Base-by-base conservation (phyloP, 2,113 vertebrate genomes). In the Elanus axillaris region DNA sequence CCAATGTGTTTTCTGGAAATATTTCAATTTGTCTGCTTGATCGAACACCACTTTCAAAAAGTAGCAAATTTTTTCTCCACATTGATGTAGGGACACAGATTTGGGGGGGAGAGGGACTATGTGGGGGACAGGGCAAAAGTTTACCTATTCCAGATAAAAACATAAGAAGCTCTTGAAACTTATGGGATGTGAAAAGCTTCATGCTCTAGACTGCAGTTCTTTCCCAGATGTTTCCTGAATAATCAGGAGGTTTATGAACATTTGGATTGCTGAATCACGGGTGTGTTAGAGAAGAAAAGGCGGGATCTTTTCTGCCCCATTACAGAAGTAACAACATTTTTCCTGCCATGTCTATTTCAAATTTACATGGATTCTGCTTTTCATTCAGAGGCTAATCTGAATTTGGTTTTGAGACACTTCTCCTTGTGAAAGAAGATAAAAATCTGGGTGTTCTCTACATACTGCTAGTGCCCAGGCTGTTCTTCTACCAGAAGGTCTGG, bases 41-140 rank as follows among this genome's bases (percentile, higher is more conserved):
- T 66, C 40, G 55, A 83, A 23, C 8, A 25, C 8, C 17, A 3
- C 25, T 62, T 72, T 38, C 53, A 32, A 69, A n/a, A 75, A 79
- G 16, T 3, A 50, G 16, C 1, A 34, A 71, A 59, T 15, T 50
- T 13, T 73, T 91, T 53, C 45, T 66, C 13, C 23, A 40, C 16
- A 3, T 36, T 45, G 22, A 53, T 34, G 3, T 32, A 62, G 20
- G 34, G 22, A 48, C 18, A 83, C 3, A 8, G 26, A 4, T 85
- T 17, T 73, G 1, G 3, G 6, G 11, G 11, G 15, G 8, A 7
- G 76, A 7, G 10, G 0, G 1, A 9, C 19, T 45, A 8, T 58
- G 9, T 45, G 23, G 5, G 21, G 76, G 6, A 25, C 8, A 18
- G 25, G 23, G 38, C 14, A 80, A 36, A 86, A 77, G 5, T 82